Conservation (phyloP, 2,888 invertebrate species). For the Alcis repandata region DNA sequence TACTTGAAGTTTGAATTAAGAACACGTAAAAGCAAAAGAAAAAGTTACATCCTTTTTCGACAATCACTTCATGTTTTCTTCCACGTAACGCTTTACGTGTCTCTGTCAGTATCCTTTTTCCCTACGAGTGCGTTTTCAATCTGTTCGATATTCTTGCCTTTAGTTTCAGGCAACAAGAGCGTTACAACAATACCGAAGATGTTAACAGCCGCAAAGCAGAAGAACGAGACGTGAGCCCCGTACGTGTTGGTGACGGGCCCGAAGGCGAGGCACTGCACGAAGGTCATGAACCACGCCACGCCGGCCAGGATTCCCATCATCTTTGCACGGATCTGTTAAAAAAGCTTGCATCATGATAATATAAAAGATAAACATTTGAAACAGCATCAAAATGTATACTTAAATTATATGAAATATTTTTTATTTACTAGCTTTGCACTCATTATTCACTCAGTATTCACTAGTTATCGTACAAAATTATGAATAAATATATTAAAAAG, state of each 20-base stretch:
- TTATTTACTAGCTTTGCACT: no score
- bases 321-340: conserved; percentile 66
- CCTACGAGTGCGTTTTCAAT: conserved; percentile 54
- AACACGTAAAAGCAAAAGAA: no score
- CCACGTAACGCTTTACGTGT: neutral
- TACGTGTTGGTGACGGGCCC: conserved; percentile 51
- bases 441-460: no score
- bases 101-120: conserved; percentile 23
- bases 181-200: conserved; percentile 59
- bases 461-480: no score
- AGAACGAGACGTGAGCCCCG: conserved; percentile 62
- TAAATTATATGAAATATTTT: no score
- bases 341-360: neutral
- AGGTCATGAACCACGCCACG: conserved; percentile 69
- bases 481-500: no score
- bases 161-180: conserved; percentile 73
- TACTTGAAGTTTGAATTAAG: no score
- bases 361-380: no score
- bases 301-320: conserved; percentile 66
- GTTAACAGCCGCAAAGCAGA: conserved; percentile 63
- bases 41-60: no score
- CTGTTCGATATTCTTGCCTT: conserved; percentile 68
- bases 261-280: conserved; percentile 53
- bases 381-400: no score
- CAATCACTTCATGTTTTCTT: neutral